phyloP scores from a whole-genome alignment of 2,888 invertebrate genomes.

The Hemicrepidius hirtus region DNA sequence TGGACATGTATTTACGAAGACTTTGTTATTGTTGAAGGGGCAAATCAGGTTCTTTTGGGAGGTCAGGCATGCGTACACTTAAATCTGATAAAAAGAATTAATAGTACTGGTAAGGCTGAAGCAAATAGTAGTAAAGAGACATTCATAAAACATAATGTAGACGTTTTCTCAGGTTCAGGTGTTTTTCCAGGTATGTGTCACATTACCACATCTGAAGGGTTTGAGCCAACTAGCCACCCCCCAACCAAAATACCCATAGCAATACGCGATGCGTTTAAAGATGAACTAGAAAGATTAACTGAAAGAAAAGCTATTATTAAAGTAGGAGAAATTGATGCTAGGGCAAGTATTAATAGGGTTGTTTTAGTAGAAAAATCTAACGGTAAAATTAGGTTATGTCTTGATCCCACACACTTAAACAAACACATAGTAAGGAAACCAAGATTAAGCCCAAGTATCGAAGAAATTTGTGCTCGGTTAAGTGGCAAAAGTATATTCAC shows the following conservation, averaged over 20 bases:
- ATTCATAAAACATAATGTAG: no score
- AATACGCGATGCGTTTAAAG: conserved; percentile 5
- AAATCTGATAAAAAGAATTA: conserved; percentile 30
- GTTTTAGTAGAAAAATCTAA: conserved; percentile 49
- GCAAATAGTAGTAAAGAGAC: background rate
- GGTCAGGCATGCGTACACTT: conserved; percentile 23
- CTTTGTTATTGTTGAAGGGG: conserved; percentile 27
- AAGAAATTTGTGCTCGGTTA: conserved; percentile 44
- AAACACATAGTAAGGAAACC: conserved; percentile 44
- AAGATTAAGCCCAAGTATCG: conserved; percentile 15
- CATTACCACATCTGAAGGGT: conserved; percentile 15
- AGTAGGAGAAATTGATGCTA: conserved; percentile 43
- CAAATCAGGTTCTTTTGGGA: conserved; percentile 24
- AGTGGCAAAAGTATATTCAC: conserved; percentile 40
- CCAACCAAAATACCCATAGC: conserved; percentile 41
- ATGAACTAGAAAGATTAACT: conserved; percentile 19
- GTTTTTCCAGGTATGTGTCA: conserved; percentile 25
- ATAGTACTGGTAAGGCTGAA: background rate
- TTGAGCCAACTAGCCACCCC: conserved; percentile 18
- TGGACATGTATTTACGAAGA: no score
- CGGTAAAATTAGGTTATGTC: conserved; percentile 30
- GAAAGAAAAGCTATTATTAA: conserved; percentile 45
- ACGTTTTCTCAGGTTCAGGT: no score
- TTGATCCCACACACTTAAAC: conserved; percentile 39
- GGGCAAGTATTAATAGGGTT: conserved; percentile 49